Conservation (phyloP, 2,797 vertebrate species). For the Todus mexicanus region DNA sequence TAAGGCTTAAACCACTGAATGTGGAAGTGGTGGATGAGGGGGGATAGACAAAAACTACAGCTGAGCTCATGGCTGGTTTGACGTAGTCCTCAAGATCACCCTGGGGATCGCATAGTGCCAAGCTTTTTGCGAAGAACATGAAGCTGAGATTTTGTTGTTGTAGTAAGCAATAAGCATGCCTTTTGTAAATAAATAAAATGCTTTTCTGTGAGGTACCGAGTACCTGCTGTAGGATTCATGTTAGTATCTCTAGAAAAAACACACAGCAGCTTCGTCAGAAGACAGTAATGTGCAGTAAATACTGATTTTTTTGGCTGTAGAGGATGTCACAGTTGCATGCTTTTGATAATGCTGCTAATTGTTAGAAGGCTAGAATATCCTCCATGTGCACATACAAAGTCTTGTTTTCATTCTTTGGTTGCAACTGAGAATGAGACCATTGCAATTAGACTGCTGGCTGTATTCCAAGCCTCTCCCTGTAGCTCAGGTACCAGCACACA, state of each 20-base stretch:
- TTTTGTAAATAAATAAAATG: not conserved
- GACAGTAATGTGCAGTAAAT: not conserved
- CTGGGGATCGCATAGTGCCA: not conserved
- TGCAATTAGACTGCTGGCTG: not conserved
- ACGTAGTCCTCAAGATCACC: not conserved
- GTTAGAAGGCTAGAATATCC: not conserved
- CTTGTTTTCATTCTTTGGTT: not conserved
- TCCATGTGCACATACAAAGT: not conserved
- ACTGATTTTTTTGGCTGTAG: not conserved
- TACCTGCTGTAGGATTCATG: not conserved
- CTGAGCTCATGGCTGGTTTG: accelerated
- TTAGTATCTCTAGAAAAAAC: not conserved
- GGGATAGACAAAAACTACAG: not conserved
- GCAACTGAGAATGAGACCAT: not conserved
- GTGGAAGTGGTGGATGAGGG: not conserved
- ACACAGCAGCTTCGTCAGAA: not conserved
- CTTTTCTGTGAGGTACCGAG: not conserved
- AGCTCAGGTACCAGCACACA: not conserved
- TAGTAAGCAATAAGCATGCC: not conserved
- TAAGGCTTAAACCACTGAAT: not conserved
- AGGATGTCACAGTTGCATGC: not conserved
- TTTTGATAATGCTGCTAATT: not conserved
- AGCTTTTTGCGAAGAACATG: not conserved
- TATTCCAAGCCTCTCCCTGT: not conserved
- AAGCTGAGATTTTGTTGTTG: not conserved